phyloP scores from a whole-genome alignment of 2,888 invertebrate species.

The Leucozona laternaria region DNA sequence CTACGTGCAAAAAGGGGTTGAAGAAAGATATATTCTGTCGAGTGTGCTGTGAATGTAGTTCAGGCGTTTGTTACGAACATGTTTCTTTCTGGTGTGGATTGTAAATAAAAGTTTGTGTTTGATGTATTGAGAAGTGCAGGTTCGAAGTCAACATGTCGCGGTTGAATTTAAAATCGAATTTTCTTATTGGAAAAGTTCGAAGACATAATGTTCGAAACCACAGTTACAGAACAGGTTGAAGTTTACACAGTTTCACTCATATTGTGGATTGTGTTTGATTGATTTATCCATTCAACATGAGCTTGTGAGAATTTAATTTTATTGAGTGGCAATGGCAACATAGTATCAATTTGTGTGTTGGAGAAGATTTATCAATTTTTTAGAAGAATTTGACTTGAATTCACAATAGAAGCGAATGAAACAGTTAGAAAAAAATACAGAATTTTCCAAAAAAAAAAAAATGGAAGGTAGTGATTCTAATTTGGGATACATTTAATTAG shows the following conservation, averaged over 20 bases:
- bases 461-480: no score
- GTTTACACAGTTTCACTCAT: background rate
- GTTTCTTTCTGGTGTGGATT: background rate
- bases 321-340: background rate
- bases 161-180: background rate
- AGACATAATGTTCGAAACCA: background rate
- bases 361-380: background rate
- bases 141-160: background rate
- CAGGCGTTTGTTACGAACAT: conserved; percentile 10
- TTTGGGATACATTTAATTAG: no score
- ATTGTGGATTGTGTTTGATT: conserved; percentile 6
- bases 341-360: no score
- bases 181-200: conserved; percentile 13
- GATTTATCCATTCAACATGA: background rate
- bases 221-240: background rate
- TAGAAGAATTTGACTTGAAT: background rate
- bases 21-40: conserved; percentile 3
- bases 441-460: no score
- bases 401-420: background rate
- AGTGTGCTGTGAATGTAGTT: background rate
- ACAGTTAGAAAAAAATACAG: background rate
- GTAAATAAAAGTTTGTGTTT: background rate
- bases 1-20: conserved; percentile 44
- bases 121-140: background rate
- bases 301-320: background rate